These are phyloP conservation scores for Onchidella celtica DNA, from an alignment of 2,888 invertebrate genomes.

Conservation along the genomic window DNA sequence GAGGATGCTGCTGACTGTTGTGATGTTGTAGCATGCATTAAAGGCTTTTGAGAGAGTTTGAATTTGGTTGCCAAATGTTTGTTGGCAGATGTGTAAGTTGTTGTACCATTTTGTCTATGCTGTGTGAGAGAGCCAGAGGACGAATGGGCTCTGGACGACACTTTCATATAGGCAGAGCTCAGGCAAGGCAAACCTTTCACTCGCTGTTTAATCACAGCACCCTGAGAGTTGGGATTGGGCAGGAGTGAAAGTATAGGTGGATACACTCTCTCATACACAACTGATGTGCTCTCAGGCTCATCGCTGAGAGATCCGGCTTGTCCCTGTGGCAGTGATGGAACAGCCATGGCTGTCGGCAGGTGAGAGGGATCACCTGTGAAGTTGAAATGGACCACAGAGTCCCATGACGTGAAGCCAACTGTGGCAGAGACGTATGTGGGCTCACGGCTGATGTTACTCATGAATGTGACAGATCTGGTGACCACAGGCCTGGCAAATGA, in stretches of 20 bases:
- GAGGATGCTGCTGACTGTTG: not conserved
- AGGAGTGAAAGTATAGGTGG: constrained; percentile 38
- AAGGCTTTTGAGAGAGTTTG: not conserved
- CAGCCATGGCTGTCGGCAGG: constrained; percentile 39
- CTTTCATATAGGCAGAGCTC: not conserved
- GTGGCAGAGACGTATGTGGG: constrained; percentile 36
- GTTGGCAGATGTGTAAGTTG: too few relatives aligned
- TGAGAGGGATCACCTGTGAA: constrained; percentile 44
- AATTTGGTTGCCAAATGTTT: too few relatives aligned
- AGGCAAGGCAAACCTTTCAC: constrained; percentile 22
- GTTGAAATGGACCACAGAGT: constrained; percentile 35
- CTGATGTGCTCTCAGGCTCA: not conserved
- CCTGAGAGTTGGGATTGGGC: constrained; percentile 29
- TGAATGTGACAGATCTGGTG: constrained; percentile 35
- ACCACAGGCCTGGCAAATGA: not conserved
- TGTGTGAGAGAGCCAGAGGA: too few relatives aligned
- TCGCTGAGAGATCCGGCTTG: not conserved
- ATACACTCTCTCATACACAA: constrained; percentile 37
- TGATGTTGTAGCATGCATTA: too few relatives aligned
- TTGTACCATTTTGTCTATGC: too few relatives aligned
- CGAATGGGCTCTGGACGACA: not conserved
- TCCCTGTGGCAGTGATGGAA: not conserved
- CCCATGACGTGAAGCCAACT: constrained; percentile 40
- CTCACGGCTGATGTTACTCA: constrained; percentile 17
- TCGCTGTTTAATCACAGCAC: constrained; percentile 45